These are phyloP conservation scores for Micromys minutus DNA, from an alignment of 2,113 vertebrate species.

Conservation along the genomic window DNA sequence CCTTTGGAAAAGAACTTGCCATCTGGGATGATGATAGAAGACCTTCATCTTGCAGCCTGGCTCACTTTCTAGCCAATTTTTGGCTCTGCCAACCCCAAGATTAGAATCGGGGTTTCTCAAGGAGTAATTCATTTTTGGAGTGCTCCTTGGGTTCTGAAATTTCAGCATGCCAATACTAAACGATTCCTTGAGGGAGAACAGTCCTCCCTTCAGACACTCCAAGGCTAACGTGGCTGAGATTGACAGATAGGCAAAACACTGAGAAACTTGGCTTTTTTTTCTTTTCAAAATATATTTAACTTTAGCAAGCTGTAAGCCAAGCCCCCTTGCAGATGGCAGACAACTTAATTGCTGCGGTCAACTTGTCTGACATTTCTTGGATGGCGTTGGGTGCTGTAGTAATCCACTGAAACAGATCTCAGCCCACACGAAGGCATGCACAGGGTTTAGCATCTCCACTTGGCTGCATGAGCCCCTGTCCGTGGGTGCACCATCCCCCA, in stretches of 20 bases:
- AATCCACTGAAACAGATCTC: slow-evolving; percentile 64
- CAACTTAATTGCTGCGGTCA: slow-evolving; percentile 85
- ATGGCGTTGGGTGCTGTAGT: slow-evolving; percentile 78
- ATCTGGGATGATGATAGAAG: slow-evolving; percentile 75
- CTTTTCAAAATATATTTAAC: slow-evolving; percentile 70
- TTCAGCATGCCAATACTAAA: slow-evolving; percentile 44
- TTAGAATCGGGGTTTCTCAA: slow-evolving; percentile 63
- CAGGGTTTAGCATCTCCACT: not conserved
- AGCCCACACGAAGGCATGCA: not conserved
- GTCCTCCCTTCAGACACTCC: slow-evolving; percentile 61
- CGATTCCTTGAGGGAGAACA: slow-evolving; percentile 69
- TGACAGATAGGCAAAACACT: slow-evolving; percentile 65
- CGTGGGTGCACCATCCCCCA: not conserved
- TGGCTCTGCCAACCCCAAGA: slow-evolving; percentile 66
- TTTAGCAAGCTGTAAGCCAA: slow-evolving; percentile 76
- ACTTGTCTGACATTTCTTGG: slow-evolving; percentile 80
- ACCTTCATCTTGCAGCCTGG: slow-evolving; percentile 73
- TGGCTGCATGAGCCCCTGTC: slow-evolving; percentile 31
- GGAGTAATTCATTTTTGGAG: slow-evolving; percentile 71
- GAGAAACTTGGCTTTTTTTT: slow-evolving; percentile 71
- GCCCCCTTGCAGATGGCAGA: slow-evolving; percentile 84
- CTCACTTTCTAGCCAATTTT: slow-evolving; percentile 70
- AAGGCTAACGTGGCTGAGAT: slow-evolving; percentile 36
- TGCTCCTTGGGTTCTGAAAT: slow-evolving; percentile 71
- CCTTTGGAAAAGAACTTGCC: slow-evolving; percentile 76